These are phyloP conservation scores for Vicugna pacos DNA, from an alignment of 2,113 vertebrate genomes.

Conservation along the genomic window DNA sequence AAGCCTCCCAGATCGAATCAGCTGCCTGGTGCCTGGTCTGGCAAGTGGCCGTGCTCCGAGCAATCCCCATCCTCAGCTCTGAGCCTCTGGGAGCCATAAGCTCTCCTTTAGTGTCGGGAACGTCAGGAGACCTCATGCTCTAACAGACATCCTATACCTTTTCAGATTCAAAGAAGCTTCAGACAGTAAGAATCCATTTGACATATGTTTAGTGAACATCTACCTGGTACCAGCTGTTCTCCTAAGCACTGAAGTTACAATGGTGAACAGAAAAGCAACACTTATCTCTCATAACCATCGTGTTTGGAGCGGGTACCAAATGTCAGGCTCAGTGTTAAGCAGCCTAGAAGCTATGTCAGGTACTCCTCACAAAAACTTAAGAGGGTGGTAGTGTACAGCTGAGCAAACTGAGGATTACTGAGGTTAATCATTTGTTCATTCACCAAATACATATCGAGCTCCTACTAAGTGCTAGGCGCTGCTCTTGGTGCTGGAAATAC, in stretches of 20 bases:
- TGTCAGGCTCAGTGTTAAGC: neutral
- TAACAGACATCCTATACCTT: neutral
- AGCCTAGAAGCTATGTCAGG: neutral
- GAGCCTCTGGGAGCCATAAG: neutral
- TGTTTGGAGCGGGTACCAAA: neutral
- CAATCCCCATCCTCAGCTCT: neutral
- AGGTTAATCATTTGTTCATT: neutral
- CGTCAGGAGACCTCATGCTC: neutral
- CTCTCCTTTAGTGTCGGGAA: neutral
- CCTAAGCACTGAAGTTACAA: neutral
- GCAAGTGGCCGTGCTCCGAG: accelerated
- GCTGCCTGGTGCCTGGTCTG: neutral
- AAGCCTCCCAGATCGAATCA: neutral
- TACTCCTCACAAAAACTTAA: neutral
- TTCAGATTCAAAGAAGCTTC: neutral
- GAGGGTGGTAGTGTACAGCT: neutral
- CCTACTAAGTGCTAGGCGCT: neutral
- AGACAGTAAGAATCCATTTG: neutral
- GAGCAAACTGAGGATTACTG: neutral
- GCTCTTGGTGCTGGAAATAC: neutral
- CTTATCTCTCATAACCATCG: neutral
- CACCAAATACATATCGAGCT: neutral
- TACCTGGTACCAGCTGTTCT: neutral
- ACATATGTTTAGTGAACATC: neutral
- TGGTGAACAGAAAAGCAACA: neutral